A percentile compares a stretch with the other conserved stretches of the same genome.
Conservation (phyloP, 2,797 vertebrate species). For the Aphelocoma californica region DNA sequence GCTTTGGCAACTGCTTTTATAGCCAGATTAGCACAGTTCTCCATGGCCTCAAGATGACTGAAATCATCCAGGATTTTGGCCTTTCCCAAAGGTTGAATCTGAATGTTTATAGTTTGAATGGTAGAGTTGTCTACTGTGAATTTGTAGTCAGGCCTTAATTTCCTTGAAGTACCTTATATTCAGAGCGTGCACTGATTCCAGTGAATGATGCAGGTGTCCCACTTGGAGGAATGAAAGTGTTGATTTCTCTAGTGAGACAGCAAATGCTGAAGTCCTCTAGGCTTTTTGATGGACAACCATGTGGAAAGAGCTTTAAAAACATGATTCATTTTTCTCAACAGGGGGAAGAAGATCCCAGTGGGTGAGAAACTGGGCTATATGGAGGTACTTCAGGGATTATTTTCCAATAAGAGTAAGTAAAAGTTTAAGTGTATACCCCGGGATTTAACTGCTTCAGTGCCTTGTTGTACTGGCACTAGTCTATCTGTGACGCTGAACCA, state of each 20-base stretch:
- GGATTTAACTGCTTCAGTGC: not conserved
- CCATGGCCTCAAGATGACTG: not conserved
- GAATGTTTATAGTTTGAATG: not conserved
- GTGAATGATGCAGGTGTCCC: not conserved
- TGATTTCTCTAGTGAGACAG: not conserved
- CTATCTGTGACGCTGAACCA: not conserved
- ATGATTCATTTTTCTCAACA: slow-evolving; percentile 22
- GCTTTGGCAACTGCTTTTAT: not conserved
- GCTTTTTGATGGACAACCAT: not conserved
- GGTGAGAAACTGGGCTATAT: slow-evolving; percentile 94
- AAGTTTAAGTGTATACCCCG: not conserved
- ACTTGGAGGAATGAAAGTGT: not conserved
- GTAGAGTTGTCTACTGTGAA: not conserved
- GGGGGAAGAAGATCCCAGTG: slow-evolving; percentile 93
- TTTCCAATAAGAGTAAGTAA: slow-evolving; percentile 90
- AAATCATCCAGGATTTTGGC: not conserved
- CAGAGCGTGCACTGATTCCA: not conserved
- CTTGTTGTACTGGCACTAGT: not conserved
- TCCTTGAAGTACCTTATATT: not conserved
- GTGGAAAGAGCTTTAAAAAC: not conserved
- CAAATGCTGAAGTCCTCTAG: not conserved
- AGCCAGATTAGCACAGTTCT: not conserved
- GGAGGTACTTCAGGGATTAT: slow-evolving; percentile 96
- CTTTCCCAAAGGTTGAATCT: not conserved
- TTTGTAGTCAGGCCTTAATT: not conserved